Base-by-base conservation (phyloP, 2,888 invertebrate genomes). In the Aradus depressus region DNA sequence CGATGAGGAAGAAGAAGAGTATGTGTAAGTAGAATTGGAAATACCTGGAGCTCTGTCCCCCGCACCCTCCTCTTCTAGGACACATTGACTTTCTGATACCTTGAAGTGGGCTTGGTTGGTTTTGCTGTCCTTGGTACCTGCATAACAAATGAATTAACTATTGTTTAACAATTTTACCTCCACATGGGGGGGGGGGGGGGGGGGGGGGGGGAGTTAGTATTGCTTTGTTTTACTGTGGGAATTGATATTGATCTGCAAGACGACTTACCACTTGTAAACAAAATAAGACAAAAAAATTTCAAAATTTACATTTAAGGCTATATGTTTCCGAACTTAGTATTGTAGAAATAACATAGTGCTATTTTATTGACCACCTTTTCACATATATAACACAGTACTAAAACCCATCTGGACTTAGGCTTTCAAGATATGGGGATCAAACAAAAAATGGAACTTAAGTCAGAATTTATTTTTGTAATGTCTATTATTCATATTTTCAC, bases 1-100 rank as follows among this genome's bases (percentile, higher is more conserved):
- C 55, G 57, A 65, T 67, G 57, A 63, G 54, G 53, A 66, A 65
- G 62, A 70, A 65, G 53, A 60, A 10, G 60, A 62, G 4, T 58
- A 60, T 4, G 63, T 64, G 21, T 62, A 68, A 3, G 59, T 61
- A 37, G 52, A 56, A 14, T 50, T 53, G 6, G 53, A 53, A 19
- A 35, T 34, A 32, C 16, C 22, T 14, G 47, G 38, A 41, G 41
- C n/a, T n/a, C n/a, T n/a, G n/a, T n/a, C n/a, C n/a, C n/a, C n/a
- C n/a, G n/a, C n/a, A n/a, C n/a, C n/a, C n/a, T n/a, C n/a, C n/a
- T n/a, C n/a, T n/a, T n/a, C n/a, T n/a, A n/a, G n/a, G n/a, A n/a
- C n/a, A n/a, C n/a, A n/a, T n/a, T n/a, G n/a, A n/a, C n/a, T n/a
- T n/a, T n/a, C n/a, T n/a, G n/a, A n/a, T n/a, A n/a, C n/a, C n/a